Evolutionary conservation across 64 coral and sea anemone genomes (phyloP).

Genomic region (Pocillopora damicornis): DNA sequence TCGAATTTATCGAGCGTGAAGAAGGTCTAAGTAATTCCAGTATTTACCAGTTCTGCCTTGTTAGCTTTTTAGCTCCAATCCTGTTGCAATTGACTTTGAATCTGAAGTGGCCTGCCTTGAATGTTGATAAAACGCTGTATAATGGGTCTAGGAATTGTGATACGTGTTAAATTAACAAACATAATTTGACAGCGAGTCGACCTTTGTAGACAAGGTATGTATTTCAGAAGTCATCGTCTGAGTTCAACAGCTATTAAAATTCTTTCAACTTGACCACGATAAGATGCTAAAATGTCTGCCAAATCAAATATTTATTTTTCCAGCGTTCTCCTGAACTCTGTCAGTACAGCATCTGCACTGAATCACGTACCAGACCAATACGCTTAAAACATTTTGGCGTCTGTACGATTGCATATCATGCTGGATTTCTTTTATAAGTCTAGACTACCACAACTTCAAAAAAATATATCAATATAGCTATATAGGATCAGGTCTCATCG

Average conservation of each 20-base stretch:
- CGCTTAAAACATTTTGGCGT: too few relatives aligned
- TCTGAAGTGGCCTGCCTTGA: neutral
- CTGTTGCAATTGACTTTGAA: neutral
- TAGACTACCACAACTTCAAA: too few relatives aligned
- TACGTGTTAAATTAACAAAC: too few relatives aligned
- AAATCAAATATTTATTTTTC: neutral
- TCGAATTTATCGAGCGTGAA: neutral
- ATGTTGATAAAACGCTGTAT: neutral
- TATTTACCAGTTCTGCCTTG: neutral
- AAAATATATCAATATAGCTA: too few relatives aligned
- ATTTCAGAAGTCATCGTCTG: neutral
- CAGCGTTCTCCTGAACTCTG: neutral
- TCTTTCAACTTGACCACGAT: neutral
- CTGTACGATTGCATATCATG: too few relatives aligned
- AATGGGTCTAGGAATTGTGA: neutral
- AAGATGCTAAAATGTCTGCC: neutral
- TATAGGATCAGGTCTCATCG: too few relatives aligned
- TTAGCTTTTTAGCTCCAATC: neutral
- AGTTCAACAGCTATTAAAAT: neutral
- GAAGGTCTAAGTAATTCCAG: neutral
- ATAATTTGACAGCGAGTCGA: neutral
- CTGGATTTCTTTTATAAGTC: too few relatives aligned
- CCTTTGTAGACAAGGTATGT: neutral
- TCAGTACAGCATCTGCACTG: neutral
- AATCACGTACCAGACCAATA: constrained; percentile 1